These are phyloP conservation scores for Cheilosia scutellata DNA, from an alignment of 2,888 invertebrate species.

Conservation along the genomic window DNA sequence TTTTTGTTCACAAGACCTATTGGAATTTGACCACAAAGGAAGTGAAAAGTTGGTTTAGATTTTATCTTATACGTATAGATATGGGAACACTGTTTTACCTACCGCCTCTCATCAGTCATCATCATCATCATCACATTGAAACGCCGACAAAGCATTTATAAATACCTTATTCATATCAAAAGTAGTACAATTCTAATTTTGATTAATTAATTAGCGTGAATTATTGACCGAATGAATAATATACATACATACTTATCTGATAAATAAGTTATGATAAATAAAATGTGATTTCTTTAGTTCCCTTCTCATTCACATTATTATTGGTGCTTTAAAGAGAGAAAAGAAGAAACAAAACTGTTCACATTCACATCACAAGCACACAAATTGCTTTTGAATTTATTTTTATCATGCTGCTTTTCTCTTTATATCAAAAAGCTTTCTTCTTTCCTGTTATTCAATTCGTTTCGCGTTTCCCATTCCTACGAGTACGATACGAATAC, in stretches of 20 bases:
- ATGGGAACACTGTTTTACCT: neutral
- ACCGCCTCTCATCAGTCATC: neutral
- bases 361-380: neutral
- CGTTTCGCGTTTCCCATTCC: neutral
- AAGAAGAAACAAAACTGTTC: neutral
- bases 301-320: neutral
- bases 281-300: too few species aligned
- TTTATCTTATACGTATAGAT: neutral
- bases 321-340: neutral
- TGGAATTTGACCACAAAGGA: too few species aligned
- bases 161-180: too few species aligned
- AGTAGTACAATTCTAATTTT: too few species aligned
- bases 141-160: neutral
- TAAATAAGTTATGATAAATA: too few species aligned
- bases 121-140: neutral
- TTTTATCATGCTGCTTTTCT: neutral
- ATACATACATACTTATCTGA: too few species aligned
- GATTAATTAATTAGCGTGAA: too few species aligned
- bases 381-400: neutral
- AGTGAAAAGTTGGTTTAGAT: neutral
- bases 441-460: slow-evolving; percentile 7
- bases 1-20: too few species aligned
- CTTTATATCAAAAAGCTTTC: neutral
- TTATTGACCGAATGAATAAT: too few species aligned
- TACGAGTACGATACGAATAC: too few species aligned